Evolutionary conservation across 2,113 vertebrate species (phyloP), one percentile per base, ranked within the genome.

Genomic region (Gorsachius goisagi): DNA sequence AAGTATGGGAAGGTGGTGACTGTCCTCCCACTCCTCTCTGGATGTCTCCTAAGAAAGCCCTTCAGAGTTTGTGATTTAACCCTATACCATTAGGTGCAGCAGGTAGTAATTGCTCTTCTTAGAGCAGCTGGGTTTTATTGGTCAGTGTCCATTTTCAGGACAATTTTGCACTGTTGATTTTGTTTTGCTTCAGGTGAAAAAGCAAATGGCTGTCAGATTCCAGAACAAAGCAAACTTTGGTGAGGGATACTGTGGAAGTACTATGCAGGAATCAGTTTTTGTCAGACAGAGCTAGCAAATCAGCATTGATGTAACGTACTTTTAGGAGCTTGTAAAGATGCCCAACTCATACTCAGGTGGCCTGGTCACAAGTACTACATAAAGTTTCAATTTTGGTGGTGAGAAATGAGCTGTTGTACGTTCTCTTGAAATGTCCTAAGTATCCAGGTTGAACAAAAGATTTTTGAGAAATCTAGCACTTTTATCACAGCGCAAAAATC

Each of bases 161-260:
- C 19, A 85, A 76, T 39, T 93, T 90, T 92, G 67, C 13, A 49
- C 28, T 82, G 30, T 63, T 91, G 91, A 33, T 93, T 81, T 87
- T 93, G 21, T 17, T 93, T 74, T 95, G 21, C 60, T 88, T 91
- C 75, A 58, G 39, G 9, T 96, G 63, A 88, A 90, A 86, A 95
- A 88, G 28, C 59, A 95, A 93, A 80, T 49, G 10, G 10, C 35
- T 88, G 32, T 80, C 45, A 66, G 67, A 88, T 64, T 90, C 44
- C 75, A 92, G 50, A 83, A 68, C 6, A 69, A 86, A 80, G 50
- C 11, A 73, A 49, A 49, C 19, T 67, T 81, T 62, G 39, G 27
- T 73, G 44, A 73, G 9, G 18, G 23, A 53, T 74, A 60, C 50
- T 88, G 35, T 88, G 39, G 30, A 90, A 90, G 50, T 58, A 67